These are phyloP conservation scores for Kobus ellipsiprymnus DNA, from an alignment of 2,113 vertebrate genomes.

Conservation along the genomic window DNA sequence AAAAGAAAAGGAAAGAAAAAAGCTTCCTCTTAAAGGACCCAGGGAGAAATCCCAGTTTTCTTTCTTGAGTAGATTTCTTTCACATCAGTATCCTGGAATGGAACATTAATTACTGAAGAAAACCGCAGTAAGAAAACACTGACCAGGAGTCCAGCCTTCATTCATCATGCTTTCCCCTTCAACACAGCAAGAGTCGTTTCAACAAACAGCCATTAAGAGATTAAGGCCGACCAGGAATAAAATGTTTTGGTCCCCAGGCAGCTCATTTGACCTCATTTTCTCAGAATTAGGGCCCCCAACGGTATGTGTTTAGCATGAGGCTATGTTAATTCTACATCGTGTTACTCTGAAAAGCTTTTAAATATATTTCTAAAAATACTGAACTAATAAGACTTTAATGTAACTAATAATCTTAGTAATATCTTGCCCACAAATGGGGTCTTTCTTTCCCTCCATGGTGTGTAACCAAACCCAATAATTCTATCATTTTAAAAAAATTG, in stretches of 20 bases:
- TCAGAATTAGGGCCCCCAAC: conserved; percentile 42
- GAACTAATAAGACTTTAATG: background rate
- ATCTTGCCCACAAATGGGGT: background rate
- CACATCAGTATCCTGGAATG: background rate
- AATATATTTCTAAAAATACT: background rate
- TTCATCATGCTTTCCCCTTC: conserved; percentile 57
- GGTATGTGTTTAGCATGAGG: background rate
- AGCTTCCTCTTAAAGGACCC: background rate
- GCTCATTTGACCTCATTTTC: conserved; percentile 62
- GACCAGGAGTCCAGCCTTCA: conserved; percentile 45
- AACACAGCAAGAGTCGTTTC: conserved; percentile 55
- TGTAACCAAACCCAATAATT: background rate
- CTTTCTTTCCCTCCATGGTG: background rate
- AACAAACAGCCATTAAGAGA: conserved; percentile 69
- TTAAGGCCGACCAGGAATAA: conserved; percentile 68
- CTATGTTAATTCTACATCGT: background rate
- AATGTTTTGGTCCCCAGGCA: conserved; percentile 55
- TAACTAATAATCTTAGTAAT: background rate
- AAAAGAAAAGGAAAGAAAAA: background rate
- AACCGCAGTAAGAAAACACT: conserved; percentile 70
- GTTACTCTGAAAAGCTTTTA: background rate
- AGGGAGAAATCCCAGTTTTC: background rate
- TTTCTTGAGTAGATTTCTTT: background rate
- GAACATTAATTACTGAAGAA: conserved; percentile 64
- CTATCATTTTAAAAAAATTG: background rate